Percentiles rank a stretch among this genome's conserved stretches.
These are phyloP conservation scores for Lepisosteus oculatus DNA, from an alignment of 2,113 vertebrate species.

Conservation along the genomic window DNA sequence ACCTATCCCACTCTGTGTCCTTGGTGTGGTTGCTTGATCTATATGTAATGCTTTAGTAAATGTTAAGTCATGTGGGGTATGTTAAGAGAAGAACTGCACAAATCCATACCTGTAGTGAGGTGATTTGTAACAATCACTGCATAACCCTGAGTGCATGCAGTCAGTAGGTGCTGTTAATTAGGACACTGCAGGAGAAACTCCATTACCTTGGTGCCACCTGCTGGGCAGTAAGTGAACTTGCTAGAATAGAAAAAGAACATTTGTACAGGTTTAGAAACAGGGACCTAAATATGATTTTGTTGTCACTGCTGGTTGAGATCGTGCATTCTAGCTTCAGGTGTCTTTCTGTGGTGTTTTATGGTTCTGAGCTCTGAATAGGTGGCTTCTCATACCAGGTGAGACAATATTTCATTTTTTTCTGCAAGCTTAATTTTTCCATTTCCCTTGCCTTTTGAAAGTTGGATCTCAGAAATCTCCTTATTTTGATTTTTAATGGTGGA, in stretches of 20 bases:
- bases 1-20: neutral
- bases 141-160: conserved; percentile 54
- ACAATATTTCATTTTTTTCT: too few species aligned
- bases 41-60: neutral
- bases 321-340: too few species aligned
- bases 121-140: conserved; percentile 2
- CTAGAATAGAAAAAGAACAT: neutral
- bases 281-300: too few species aligned
- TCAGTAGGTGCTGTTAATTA: conserved; percentile 49
- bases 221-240: conserved; percentile 18
- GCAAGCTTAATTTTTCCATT: too few species aligned
- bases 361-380: too few species aligned
- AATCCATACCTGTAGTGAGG: conserved; percentile 5
- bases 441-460: too few species aligned
- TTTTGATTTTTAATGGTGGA: too few species aligned
- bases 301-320: too few species aligned
- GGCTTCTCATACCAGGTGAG: too few species aligned
- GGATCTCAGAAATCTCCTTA: too few species aligned
- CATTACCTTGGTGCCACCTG: conserved; percentile 39
- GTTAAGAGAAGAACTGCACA: neutral
- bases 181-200: conserved; percentile 9
- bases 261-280: neutral
- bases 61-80: neutral
- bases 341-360: too few species aligned
- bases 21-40: neutral